Base-by-base conservation (phyloP, 2,797 vertebrate genomes). In the Aplochiton taeniatus region DNA sequence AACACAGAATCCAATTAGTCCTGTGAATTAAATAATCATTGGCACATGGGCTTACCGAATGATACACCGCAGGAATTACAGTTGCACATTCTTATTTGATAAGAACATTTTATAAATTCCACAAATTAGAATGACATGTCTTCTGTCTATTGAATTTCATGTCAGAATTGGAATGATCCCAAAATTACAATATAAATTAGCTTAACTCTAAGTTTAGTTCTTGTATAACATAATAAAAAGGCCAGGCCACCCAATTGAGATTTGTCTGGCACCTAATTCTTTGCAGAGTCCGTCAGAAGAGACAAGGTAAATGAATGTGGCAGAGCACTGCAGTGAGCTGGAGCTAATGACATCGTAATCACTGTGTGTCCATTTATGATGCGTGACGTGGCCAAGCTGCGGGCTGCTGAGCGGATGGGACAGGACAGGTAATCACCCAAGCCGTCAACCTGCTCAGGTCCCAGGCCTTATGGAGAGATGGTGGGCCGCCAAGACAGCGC, bases 281-380 rank as follows among this genome's bases (percentile, higher is more conserved):
- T 44, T 51, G 60, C 51, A 18, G 50, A 53, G 11, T 17, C 20
- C 31, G 0, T 16, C 11, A 12, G 50, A 63, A 42, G 18, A 4
- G 13, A 51, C 41, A 0, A 9, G 66, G 70, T 80, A 78, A 81
- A 84, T 81, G 68, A 86, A 82, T 72, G 76, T 73, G 78, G 74
- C 66, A 66, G 72, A 59, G 72, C 60, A 66, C 60, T 69, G 69
- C 67, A n/a, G 70, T 58, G 68, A 80, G 73, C 72, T 52, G 44
- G 76, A 80, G 73, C 79, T 88, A 85, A 88, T 73, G 84, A 86
- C 80, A 69, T 80, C 61, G 71, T 89, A 88, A 91, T 86, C 81
- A 76, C 79, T 54, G 59, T 8, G 76, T 87, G 88, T 88, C 90
- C 85, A 64, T 75, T 87, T 82, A 79, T 85, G 74, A 83, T 72